Evolutionary conservation across 2,113 vertebrate genomes (phyloP).

Genomic region (Zosterops lateralis): DNA sequence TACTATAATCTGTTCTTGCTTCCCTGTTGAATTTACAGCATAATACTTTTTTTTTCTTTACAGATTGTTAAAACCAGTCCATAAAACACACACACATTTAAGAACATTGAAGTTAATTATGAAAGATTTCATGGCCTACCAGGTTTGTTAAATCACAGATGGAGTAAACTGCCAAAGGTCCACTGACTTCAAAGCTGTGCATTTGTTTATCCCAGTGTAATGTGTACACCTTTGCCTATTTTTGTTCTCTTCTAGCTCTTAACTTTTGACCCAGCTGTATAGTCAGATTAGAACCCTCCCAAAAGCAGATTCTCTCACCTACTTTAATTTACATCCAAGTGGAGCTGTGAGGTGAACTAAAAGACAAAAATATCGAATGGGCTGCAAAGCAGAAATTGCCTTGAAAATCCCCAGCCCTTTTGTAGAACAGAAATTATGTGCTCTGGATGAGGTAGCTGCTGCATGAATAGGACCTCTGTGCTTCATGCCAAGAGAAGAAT

Average conservation of each 20-base stretch:
- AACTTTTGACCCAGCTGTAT: background rate
- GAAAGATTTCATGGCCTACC: background rate
- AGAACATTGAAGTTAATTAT: background rate
- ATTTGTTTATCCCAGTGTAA: background rate
- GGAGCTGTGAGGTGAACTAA: background rate
- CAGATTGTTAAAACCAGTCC: background rate
- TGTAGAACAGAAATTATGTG: background rate
- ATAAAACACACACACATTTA: background rate
- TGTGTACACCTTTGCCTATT: background rate
- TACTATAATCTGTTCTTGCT: background rate
- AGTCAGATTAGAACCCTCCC: background rate
- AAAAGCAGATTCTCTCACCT: background rate
- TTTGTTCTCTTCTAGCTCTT: background rate
- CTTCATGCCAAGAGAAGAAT: background rate
- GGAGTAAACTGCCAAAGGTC: background rate
- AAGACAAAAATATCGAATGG: background rate
- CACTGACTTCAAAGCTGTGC: background rate
- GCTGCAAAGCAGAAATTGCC: background rate
- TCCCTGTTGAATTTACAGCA: background rate
- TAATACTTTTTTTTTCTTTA: background rate
- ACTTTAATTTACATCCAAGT: background rate
- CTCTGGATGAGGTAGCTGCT: background rate
- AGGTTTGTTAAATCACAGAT: background rate
- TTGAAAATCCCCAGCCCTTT: background rate
- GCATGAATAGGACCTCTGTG: background rate